These are phyloP conservation scores for Microctonus aethiopoides DNA, from an alignment of 2,888 invertebrate genomes.

Conservation along the genomic window DNA sequence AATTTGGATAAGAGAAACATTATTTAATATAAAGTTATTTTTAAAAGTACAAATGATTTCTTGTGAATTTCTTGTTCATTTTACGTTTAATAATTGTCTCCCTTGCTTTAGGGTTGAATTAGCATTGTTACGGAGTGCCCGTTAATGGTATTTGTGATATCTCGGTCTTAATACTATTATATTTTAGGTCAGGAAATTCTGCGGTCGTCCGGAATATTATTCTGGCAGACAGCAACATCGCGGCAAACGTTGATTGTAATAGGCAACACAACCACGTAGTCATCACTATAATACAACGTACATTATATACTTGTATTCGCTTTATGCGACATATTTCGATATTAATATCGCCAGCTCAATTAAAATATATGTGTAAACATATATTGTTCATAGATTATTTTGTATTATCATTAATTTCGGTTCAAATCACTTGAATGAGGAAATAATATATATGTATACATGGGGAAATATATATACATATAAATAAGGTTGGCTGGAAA, in stretches of 20 bases:
- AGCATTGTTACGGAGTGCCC: neutral
- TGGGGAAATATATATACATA: too few species aligned
- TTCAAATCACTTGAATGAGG: neutral
- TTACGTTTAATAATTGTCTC: neutral
- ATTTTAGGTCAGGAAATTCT: slow-evolving; percentile 30
- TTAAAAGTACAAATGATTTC: neutral
- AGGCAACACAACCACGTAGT: slow-evolving; percentile 7
- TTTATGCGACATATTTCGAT: neutral
- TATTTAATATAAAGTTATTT: neutral
- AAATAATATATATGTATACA: neutral
- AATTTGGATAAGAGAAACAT: neutral
- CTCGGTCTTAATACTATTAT: slow-evolving; percentile 17
- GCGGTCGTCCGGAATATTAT: slow-evolving; percentile 25
- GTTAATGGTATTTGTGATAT: slow-evolving; percentile 19
- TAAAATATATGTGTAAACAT: neutral
- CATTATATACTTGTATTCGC: neutral
- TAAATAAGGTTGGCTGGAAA: neutral
- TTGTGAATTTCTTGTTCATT: neutral
- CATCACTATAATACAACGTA: neutral
- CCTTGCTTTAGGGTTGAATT: neutral
- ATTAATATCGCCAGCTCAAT: slow-evolving; percentile 10
- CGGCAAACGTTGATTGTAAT: slow-evolving; percentile 20
- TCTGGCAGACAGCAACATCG: slow-evolving; percentile 14
- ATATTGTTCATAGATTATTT: neutral
- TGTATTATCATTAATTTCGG: neutral